Evolutionary conservation across 2,113 vertebrate genomes (phyloP).

Genomic region (Pterophyllum scalare): DNA sequence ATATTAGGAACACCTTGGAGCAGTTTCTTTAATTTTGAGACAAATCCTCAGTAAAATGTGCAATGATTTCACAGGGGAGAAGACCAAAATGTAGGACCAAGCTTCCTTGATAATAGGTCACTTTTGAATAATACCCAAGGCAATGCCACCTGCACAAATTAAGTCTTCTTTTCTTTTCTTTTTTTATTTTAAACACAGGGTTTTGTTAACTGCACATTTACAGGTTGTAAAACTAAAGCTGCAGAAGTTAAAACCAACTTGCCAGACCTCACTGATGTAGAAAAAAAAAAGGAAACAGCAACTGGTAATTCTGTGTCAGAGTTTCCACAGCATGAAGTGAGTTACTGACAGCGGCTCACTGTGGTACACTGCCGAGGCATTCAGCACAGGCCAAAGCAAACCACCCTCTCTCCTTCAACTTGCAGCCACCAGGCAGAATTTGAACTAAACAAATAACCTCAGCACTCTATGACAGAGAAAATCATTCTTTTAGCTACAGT

Average conservation of each 20-base stretch:
- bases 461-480: background rate
- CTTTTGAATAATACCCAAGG: background rate
- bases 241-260: background rate
- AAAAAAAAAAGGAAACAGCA: conserved; percentile 15
- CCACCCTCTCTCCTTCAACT: background rate
- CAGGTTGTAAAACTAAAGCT: background rate
- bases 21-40: background rate
- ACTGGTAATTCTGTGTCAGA: conserved; percentile 41
- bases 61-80: background rate
- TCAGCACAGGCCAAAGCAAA: conserved; percentile 49
- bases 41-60: background rate
- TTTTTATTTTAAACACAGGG: background rate
- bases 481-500: conserved; percentile 21
- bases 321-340: conserved; percentile 50
- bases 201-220: conserved; percentile 1
- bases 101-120: background rate
- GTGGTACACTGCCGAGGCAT: background rate
- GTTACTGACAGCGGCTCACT: conserved; percentile 31
- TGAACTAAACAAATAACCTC: conserved; percentile 40
- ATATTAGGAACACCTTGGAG: background rate
- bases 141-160: background rate
- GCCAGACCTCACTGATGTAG: background rate
- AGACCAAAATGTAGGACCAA: background rate
- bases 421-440: conserved; percentile 14
- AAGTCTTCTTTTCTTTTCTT: background rate